Base-by-base conservation (phyloP, 1,140 invertebrate species). In the Caligus rogercresseyi region DNA sequence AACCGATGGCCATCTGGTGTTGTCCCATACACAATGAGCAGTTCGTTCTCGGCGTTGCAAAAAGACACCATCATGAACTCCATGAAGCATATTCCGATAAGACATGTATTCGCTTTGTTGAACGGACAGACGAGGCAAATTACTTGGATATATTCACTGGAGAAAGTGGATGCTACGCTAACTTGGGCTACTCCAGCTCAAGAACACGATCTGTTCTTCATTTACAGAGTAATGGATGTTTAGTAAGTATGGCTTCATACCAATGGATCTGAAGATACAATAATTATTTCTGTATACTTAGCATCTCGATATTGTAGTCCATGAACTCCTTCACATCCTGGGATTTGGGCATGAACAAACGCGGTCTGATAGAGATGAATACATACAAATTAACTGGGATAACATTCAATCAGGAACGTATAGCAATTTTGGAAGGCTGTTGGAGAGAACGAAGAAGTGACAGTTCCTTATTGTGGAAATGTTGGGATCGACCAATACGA, bases 291-390 rank as follows among this genome's bases (percentile, higher is more conserved):
- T 11, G 7, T 43, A 43, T 11, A 7, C 7, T 7, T 43, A 43
- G n/a, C 7, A 11, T 43, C 31, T 43, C 31, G 68, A 68, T 13
- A 70, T 67, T 13, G 65, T 70, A 11, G 66, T 71, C 13, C 72
- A 74, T 60, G 70, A 72, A 54, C 52, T 74, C 11, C 67, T 66
- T 16, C 73, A 74, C 54, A 73, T 72, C 0, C 64, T 75, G 2
- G 75, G 74, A 1, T 71, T 74, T 56, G 68, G 69, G 16, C 74
- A 75, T 61, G 73, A 76, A 62, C 75, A 76, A 51, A 69, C 67
- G 1, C 61, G 74, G 18, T 69, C 73, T 0, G 74, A 76, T 64
- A 60, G 75, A 18, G 73, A 75, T 65, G 61, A 69, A 1, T 70
- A 70, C 63, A 69, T 76, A 2, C 61, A 52, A 2, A 71, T 76